Evolutionary conservation across 2,113 vertebrate species (phyloP).

Genomic region (Lampris megalopsis): DNA sequence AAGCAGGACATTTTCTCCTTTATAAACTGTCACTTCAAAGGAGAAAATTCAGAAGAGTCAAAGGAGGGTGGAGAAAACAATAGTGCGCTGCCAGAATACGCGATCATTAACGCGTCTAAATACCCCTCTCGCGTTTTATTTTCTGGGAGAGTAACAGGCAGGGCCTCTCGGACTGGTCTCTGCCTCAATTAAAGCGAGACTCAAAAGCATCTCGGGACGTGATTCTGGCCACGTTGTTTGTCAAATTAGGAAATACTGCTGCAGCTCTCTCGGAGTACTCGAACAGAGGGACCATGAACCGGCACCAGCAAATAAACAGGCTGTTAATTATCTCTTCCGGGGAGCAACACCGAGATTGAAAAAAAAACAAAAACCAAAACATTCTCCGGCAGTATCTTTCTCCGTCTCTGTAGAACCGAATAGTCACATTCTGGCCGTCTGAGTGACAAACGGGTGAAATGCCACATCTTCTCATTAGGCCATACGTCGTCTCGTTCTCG

Average conservation of each 20-base stretch:
- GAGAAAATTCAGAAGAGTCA: constrained; percentile 10
- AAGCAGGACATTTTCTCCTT: too few relatives aligned
- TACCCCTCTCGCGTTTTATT: constrained; percentile 14
- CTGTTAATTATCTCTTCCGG: constrained; percentile 8
- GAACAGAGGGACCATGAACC: background rate
- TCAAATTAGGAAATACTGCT: background rate
- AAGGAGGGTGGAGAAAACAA: background rate
- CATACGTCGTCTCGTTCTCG: too few relatives aligned
- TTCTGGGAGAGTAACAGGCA: constrained; percentile 13
- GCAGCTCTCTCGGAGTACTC: background rate
- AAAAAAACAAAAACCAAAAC: too few relatives aligned
- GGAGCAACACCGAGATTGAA: too few relatives aligned
- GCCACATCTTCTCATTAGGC: too few relatives aligned
- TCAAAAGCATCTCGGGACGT: background rate
- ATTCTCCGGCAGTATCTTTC: too few relatives aligned
- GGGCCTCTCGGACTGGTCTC: constrained; percentile 5
- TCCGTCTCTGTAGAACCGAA: too few relatives aligned
- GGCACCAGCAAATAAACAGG: constrained; percentile 7
- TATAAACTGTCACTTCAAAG: too few relatives aligned
- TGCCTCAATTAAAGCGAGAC: constrained; percentile 2
- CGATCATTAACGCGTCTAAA: constrained; percentile 50
- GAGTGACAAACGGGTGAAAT: too few relatives aligned
- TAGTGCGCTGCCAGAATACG: constrained; percentile 26
- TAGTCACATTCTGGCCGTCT: too few relatives aligned
- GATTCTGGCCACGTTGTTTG: background rate